Base-by-base conservation (phyloP, 2,113 vertebrate genomes). In the Pogonocichla stellata region DNA sequence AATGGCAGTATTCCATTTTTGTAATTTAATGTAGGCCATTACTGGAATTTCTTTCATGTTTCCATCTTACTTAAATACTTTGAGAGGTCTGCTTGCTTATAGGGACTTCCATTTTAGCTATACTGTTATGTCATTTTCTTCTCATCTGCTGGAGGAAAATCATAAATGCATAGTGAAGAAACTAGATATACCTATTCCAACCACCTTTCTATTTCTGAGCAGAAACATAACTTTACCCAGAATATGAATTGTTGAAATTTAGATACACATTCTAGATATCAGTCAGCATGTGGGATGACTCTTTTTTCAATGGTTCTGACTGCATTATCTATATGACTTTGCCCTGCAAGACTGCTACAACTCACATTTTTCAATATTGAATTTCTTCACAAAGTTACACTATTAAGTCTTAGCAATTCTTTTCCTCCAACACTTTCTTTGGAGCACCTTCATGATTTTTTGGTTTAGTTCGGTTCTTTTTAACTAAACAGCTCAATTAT, bases 221-320 rank as follows among this genome's bases (percentile, higher is more conserved):
- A 65, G 20, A 86, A 64, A 53, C 8, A 10, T 42, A 28, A 36
- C 12, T 73, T 47, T 29, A 33, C 2, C 2, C 8, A 57, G 45
- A 73, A 36, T 48, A 3, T 22, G 33, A 67, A 51, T 86, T 61
- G 14, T 9, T 62, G 17, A 34, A 58, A 61, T 70, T 69, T 72
- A 77, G 16, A 38, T 61, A 48, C 22, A 69, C 5, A 31, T 50
- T 40, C 36, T 45, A 69, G 25, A 8, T 65, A 20, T 36, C 22
- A 56, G 18, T 28, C 36, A 71, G 36, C 19, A 69, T 0, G 0
- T 47, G 20, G 2, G 12, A 64, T 3, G 88, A n/a, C 26, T 1
- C 26, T 61, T 89, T 79, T 74, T 79, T 25, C 74, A 51, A 31
- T n/a, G 3, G 3, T 69, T 80, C 20, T 86, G 19, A 65, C 50